These are phyloP conservation scores for Pycnonotus jocosus DNA, from an alignment of 2,113 vertebrate species.

Conservation along the genomic window DNA sequence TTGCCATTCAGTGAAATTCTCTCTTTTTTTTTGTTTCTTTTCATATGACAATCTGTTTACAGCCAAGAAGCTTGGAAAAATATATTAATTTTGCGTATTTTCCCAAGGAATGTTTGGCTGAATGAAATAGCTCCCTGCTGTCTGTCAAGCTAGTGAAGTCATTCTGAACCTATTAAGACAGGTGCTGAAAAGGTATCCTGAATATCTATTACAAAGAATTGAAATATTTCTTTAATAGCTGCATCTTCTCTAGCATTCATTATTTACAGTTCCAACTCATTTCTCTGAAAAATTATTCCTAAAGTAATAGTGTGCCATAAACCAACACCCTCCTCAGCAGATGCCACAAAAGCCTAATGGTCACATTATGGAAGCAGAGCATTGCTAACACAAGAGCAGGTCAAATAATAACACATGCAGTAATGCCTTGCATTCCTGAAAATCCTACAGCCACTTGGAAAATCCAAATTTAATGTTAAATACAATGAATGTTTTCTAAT, in stretches of 20 bases:
- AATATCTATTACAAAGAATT: not conserved
- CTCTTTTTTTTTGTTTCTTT: not conserved
- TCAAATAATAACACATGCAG: not conserved
- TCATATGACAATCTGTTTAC: not conserved
- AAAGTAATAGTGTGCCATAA: not conserved
- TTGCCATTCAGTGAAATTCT: not conserved
- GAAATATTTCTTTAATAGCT: not conserved
- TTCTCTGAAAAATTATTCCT: not conserved
- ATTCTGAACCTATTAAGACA: not conserved
- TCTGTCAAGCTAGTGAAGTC: not conserved
- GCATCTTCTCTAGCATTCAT: not conserved
- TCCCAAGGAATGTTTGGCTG: not conserved
- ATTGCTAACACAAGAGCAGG: not conserved
- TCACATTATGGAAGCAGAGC: not conserved
- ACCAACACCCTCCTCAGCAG: not conserved
- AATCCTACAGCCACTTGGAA: not conserved
- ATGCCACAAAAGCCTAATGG: not conserved
- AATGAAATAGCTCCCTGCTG: not conserved
- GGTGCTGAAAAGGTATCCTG: not conserved
- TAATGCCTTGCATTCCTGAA: not conserved
- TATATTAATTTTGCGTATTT: not conserved
- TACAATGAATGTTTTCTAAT: not conserved
- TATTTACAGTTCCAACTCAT: not conserved
- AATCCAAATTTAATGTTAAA: not conserved
- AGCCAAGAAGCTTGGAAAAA: not conserved